Evolutionary conservation across 2,797 vertebrate species (phyloP), one percentile per base, ranked within the genome.

Genomic region (Hypotaenidia okinawae): DNA sequence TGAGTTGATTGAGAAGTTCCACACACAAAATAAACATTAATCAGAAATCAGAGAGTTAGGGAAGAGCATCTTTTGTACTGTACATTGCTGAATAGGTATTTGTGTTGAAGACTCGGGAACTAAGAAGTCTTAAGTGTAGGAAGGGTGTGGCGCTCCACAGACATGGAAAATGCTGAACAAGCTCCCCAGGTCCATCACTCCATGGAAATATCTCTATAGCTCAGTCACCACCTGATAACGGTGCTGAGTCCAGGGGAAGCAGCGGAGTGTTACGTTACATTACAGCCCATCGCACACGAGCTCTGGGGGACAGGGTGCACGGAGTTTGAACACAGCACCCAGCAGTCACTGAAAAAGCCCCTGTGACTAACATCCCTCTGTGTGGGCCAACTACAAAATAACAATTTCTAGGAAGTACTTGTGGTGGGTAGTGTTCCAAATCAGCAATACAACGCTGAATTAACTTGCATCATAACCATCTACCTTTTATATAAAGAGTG

Each of bases 161-260:
- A 35, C 13, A 30, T 5, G 27, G 59, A 57, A 76, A 76, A 73
- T 2, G 3, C 33, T 77, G 49, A 63, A 62, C 16, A 37, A 57
- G 9, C 22, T 87, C 67, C 62, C 64, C 45, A 75, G 16, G 28
- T 33, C 23, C 24, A 43, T 43, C 37, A 16, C 16, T 39, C 11
- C 30, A 4, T 2, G 0, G 24, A 55, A 51, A 21, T 30, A 59
- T 9, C 18, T 45, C 33, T 30, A 1, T 10, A 89, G 61, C 37
- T 37, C 35, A 16, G 49, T 1, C 63, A n/a, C 45, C 41, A 37
- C 32, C 28, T 33, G 30, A 47, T 30, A 21, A 49, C 0, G 1
- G 37, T 47, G 55, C 45, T 27, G 82, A 82, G 58, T 27, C 32
- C 62, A 69, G 58, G 63, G 25, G 45, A 84, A 72, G 70, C 19